These are phyloP conservation scores for Muscina levida DNA, from an alignment of 2,888 invertebrate species.

Conservation along the genomic window DNA sequence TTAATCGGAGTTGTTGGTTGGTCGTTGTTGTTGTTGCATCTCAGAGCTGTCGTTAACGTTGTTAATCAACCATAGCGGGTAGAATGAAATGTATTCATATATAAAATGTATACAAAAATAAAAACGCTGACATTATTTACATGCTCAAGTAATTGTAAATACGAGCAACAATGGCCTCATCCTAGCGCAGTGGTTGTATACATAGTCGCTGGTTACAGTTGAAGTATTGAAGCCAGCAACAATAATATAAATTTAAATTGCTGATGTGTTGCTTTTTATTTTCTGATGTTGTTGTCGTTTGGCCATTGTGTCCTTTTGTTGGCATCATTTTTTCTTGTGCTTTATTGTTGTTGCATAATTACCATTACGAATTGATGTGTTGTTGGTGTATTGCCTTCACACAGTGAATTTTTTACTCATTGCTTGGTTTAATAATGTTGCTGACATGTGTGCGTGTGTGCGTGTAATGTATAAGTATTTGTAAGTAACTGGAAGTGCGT, in stretches of 20 bases:
- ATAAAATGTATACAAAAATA: constrained; percentile 4
- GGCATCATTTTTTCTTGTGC: neutral
- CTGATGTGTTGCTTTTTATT: constrained; percentile 9
- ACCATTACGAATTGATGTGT: constrained; percentile 2
- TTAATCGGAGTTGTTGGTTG: neutral
- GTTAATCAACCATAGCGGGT: neutral
- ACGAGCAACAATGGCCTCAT: constrained; percentile 16
- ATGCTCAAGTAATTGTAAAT: constrained; percentile 18
- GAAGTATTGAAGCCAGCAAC: constrained; percentile 30
- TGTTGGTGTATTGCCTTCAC: neutral
- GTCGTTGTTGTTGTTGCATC: neutral
- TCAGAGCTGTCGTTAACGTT: neutral
- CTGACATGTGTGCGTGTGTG: no score
- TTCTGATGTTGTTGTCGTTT: neutral
- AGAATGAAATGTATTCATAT: neutral
- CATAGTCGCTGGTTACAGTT: constrained; percentile 38
- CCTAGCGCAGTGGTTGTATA: constrained; percentile 10
- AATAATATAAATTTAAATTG: constrained; percentile 39
- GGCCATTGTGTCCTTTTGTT: constrained; percentile 3
- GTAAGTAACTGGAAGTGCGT: neutral
- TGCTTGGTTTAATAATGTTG: no score
- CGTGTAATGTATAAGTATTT: no score
- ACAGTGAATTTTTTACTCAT: no score
- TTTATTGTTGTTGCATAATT: constrained; percentile 18
- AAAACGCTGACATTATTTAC: neutral